phyloP scores from a whole-genome alignment of 2,888 invertebrate genomes.

The Parthenolecanium corni region DNA sequence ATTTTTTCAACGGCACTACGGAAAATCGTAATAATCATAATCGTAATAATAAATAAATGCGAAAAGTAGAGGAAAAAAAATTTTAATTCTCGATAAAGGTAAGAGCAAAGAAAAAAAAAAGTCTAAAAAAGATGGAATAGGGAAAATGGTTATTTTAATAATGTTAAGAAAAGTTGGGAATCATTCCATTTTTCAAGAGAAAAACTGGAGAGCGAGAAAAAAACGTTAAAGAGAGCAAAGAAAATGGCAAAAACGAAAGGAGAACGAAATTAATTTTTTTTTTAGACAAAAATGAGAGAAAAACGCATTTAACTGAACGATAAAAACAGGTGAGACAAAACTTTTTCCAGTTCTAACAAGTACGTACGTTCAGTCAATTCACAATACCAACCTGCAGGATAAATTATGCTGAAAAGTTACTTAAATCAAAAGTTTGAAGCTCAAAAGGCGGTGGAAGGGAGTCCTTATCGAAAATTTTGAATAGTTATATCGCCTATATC shows the following conservation, averaged over 20 bases:
- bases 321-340: background rate
- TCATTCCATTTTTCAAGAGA: conserved; percentile 5
- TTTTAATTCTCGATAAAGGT: conserved; percentile 27
- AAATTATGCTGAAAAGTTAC: too few species aligned
- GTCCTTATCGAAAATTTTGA: too few species aligned
- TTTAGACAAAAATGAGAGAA: background rate
- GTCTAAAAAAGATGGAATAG: conserved; percentile 1
- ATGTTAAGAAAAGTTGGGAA: conserved; percentile 22
- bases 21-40: conserved; percentile 20
- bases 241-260: background rate
- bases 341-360: background rate
- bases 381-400: too few species aligned
- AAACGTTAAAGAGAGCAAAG: background rate
- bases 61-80: conserved; percentile 16
- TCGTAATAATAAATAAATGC: conserved; percentile 26
- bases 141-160: conserved; percentile 16
- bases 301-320: conserved; percentile 3
- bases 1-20: conserved; percentile 16
- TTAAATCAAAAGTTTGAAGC: too few species aligned
- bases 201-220: background rate
- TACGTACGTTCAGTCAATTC: too few species aligned
- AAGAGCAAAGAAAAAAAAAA: background rate
- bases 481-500: too few species aligned
- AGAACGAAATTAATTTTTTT: conserved; percentile 13
- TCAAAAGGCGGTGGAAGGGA: too few species aligned